phyloP scores from a whole-genome alignment of 2,113 vertebrate genomes.

The Psophia crepitans region DNA sequence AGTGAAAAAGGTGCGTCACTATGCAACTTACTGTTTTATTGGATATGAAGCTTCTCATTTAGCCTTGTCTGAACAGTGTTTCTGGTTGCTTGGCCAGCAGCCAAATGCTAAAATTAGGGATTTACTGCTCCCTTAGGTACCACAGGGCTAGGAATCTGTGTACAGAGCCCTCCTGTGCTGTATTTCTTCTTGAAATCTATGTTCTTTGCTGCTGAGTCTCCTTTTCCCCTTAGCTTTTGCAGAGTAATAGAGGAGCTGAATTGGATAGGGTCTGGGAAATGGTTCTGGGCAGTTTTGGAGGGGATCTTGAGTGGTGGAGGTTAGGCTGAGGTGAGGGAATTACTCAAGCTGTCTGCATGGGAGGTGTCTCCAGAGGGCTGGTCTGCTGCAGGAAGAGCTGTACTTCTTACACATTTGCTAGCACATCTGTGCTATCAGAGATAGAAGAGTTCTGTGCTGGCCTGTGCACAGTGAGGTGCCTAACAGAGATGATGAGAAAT shows the following conservation, averaged over 20 bases:
- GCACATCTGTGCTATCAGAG: neutral
- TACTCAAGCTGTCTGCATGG: neutral
- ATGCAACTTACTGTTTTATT: neutral
- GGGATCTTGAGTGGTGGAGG: neutral
- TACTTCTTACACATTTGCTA: neutral
- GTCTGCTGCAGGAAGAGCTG: neutral
- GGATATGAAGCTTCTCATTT: neutral
- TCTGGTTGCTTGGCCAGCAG: neutral
- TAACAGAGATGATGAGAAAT: neutral
- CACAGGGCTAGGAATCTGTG: neutral
- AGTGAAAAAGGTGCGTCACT: neutral
- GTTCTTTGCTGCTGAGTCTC: neutral
- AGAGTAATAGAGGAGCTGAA: neutral
- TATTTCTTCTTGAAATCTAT: neutral
- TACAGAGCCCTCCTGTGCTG: neutral
- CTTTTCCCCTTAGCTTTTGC: neutral
- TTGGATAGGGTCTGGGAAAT: neutral
- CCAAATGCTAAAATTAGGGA: neutral
- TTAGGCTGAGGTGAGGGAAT: neutral
- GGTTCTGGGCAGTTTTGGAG: neutral
- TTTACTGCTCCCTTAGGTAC: neutral
- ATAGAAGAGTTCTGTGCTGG: neutral
- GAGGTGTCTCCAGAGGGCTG: neutral
- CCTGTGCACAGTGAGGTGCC: neutral
- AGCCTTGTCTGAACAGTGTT: neutral